Evolutionary conservation across 2,797 vertebrate species (phyloP).

Genomic region (Cryptoprocta ferox): DNA sequence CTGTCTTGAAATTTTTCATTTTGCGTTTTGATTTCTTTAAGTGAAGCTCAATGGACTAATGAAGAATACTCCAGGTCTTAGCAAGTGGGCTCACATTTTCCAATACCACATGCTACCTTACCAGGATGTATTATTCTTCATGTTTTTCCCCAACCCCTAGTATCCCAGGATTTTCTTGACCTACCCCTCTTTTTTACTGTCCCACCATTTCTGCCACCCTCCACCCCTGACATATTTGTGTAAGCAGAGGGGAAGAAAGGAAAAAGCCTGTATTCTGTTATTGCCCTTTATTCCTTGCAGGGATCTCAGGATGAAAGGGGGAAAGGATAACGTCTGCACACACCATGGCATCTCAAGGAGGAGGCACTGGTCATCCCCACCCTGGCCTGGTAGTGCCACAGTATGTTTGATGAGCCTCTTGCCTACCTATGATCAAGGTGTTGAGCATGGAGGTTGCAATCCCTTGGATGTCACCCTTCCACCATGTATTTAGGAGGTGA

Average conservation of each 20-base stretch:
- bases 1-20: background rate
- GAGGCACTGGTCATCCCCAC: background rate
- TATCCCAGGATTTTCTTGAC: background rate
- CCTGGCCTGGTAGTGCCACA: background rate
- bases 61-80: fast-evolving
- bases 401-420: background rate
- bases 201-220: background rate
- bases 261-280: fast-evolving
- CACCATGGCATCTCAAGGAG: background rate
- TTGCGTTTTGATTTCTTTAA: background rate
- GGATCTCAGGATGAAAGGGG: background rate
- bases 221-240: background rate
- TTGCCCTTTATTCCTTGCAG: background rate
- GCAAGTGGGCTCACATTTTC: background rate
- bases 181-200: background rate
- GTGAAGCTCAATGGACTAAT: background rate
- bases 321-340: fast-evolving
- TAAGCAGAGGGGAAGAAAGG: background rate
- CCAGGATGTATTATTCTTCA: background rate
- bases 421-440: fast-evolving
- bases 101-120: background rate
- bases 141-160: background rate
- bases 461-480: background rate
- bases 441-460: background rate
- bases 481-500: background rate